Conservation (phyloP, 2,888 invertebrate genomes). For the Patella pellucida region DNA sequence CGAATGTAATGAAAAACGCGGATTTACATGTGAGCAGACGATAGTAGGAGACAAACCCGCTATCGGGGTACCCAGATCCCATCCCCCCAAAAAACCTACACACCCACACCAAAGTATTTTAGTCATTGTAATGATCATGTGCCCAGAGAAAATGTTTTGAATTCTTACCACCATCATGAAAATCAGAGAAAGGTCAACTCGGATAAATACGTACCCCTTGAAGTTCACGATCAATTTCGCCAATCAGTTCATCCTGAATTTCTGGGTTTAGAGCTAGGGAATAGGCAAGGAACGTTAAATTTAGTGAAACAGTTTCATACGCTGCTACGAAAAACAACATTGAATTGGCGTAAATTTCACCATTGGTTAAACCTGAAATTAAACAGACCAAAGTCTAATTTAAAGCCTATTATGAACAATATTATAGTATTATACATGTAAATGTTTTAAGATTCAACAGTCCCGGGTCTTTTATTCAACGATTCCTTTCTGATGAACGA, state of each 20-base stretch:
- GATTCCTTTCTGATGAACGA: too few relatives aligned
- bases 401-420: neutral
- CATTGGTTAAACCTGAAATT: slow-evolving; percentile 39
- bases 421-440: neutral
- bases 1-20: too few relatives aligned
- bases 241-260: slow-evolving; percentile 45
- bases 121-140: too few relatives aligned
- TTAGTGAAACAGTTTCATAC: slow-evolving; percentile 54
- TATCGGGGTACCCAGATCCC: too few relatives aligned
- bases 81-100: too few relatives aligned
- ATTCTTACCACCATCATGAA: too few relatives aligned
- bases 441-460: neutral
- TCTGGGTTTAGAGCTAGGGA: slow-evolving; percentile 44
- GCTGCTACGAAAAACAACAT: slow-evolving; percentile 55
- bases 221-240: slow-evolving; percentile 34
- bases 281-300: slow-evolving; percentile 44
- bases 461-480: too few relatives aligned
- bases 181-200: too few relatives aligned
- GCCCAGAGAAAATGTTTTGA: too few relatives aligned
- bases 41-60: too few relatives aligned
- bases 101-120: too few relatives aligned
- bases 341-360: slow-evolving; percentile 50
- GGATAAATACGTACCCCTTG: slow-evolving; percentile 20
- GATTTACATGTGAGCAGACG: too few relatives aligned
- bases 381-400: neutral